Base-by-base conservation (phyloP, 1,140 invertebrate species). In the Drosophila fuyamai region DNA sequence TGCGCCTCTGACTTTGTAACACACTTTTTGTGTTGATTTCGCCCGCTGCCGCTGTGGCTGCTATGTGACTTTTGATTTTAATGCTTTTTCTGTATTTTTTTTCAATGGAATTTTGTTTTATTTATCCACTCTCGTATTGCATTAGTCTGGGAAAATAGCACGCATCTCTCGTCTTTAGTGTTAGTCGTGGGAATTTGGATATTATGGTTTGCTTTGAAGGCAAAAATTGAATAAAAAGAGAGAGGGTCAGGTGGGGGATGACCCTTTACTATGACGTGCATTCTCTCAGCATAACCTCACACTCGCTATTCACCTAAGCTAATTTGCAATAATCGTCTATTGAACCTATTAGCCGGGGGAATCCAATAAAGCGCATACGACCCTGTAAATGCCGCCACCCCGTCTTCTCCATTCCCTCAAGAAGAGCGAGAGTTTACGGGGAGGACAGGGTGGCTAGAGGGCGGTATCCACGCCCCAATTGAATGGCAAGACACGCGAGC, bases 1-100 rank as follows among this genome's bases (percentile, higher is more conserved):
- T 80, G 80, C 86, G 76, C 76, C 74, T 89, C 79, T 88, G 84
- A 89, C 84, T 89, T 89, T 89, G 84, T 89, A 89, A 89, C 84
- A 89, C 80, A 89, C 68, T 81, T 89, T 89, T 88, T 74, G 67
- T 83, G 80, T 79, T 83, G 84, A 86, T 86, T 82, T 83, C 76
- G 76, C 74, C 18, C 53, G 58, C 53, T 62, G 32, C 43, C 23
- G 47, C 38, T 56, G 23, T 67, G 58, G 57, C 40, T 43, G 58
- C 76, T 68, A 74, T 76, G 67, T 75, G 84, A 81, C 84, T 89
- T 89, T 84, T 89, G 68, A 75, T 84, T 84, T 84, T 89, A 74
- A 72, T 78, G 55, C 44, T 76, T 78, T 46, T 74, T 76, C 67
- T 78, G 61, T 13, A 76, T 60, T 74, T 81, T 78, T 56, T 54